Base-by-base conservation (phyloP, 2,113 vertebrate species). In the Scolopax mira region DNA sequence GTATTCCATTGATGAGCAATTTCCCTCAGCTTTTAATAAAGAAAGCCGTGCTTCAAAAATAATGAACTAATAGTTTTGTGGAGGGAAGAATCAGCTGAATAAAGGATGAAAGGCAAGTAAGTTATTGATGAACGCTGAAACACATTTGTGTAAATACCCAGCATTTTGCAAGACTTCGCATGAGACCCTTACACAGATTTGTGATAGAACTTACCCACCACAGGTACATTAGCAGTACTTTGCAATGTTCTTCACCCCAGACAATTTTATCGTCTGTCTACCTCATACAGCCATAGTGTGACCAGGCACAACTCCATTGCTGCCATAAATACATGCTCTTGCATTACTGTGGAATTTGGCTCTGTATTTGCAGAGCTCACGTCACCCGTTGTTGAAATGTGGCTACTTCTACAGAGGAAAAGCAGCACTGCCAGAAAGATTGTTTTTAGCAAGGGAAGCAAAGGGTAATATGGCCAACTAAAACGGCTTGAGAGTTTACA, bases 371-470 rank as follows among this genome's bases (percentile, higher is more conserved):
- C 35, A 89, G 52, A 69, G 86, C 72, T 91, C 89, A 55, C 13
- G 5, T 94, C 92, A 88, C 89, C 55, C 3, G 2, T 80, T 82
- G 39, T 2, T 78, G 85, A 95, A 90, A 91, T 78, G 85, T 83
- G 67, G 67, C 60, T 66, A 25, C 46, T 82, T 93, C 66, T 67
- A 27, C 49, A 79, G 66, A 91, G 79, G 71, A 88, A 93, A 94
- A 91, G 67, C 88, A 95, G 64, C 79, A 35, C 49, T 95, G 90
- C 82, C 89, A 92, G 83, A 30, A 60, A 55, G 79, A 60, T 49
- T 94, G 77, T n/a, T 94, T 75, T 44, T 69, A 94, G 65, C 73
- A 52, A 55, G 73, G 87, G 44, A 75, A 93, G 74, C 16, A 10
- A 57, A 85, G 54, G 41, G 58, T 75, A 72, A 73, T 66, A 54